A percentile compares a stretch with the other conserved stretches of the same genome.
These are phyloP conservation scores for Hoplias malabaricus DNA, from an alignment of 2,113 vertebrate genomes.

Conservation along the genomic window DNA sequence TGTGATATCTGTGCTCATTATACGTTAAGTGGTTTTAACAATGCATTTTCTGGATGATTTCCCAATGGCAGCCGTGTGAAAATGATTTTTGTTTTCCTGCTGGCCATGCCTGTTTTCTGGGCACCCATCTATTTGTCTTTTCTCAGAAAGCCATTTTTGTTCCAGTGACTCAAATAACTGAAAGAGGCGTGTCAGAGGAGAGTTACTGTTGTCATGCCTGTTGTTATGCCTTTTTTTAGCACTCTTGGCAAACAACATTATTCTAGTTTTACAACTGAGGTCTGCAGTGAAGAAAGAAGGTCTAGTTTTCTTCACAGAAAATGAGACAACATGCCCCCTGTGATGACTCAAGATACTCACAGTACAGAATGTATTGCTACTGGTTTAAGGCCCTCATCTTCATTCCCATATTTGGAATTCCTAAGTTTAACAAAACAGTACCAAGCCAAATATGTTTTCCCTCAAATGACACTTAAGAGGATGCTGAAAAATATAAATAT, in stretches of 20 bases:
- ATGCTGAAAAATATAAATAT: no score
- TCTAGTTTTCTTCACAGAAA: not conserved
- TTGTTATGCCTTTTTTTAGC: not conserved
- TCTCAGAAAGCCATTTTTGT: not conserved
- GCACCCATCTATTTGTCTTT: not conserved
- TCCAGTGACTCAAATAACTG: not conserved
- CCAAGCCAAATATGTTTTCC: no score
- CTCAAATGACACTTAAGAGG: no score
- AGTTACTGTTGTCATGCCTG: not conserved
- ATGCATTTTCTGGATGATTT: not conserved
- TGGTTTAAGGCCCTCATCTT: no score
- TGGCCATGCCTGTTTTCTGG: not conserved
- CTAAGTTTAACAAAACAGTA: no score
- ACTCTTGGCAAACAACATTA: not conserved
- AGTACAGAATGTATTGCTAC: no score
- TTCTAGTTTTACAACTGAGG: not conserved
- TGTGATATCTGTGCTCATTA: not conserved
- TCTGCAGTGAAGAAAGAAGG: not conserved
- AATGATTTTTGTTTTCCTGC: not conserved
- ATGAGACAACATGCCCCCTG: not conserved
- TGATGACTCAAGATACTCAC: not conserved
- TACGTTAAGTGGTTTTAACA: not conserved
- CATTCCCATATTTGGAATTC: no score
- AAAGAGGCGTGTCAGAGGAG: not conserved
- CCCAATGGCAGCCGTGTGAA: not conserved